These are phyloP conservation scores for Leptarthrus brevirostris DNA, from an alignment of 2,888 invertebrate species.

Conservation along the genomic window DNA sequence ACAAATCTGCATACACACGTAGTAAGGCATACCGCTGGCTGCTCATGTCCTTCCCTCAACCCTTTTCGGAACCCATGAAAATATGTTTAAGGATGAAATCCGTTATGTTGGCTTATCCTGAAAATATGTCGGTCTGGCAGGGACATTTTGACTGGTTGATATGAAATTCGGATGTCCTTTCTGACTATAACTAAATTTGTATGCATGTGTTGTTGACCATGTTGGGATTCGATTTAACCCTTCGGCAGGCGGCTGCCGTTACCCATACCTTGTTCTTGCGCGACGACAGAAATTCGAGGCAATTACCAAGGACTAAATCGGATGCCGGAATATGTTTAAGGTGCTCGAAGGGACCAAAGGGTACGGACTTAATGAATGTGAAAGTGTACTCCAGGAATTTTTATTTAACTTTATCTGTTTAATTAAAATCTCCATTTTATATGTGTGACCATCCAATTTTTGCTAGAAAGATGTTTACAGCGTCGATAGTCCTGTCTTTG, in stretches of 20 bases:
- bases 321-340: conserved; percentile 15
- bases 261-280: conserved; percentile 9
- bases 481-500: conserved; percentile 30
- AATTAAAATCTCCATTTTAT: conserved; percentile 31
- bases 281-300: conserved; percentile 22
- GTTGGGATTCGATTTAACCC: conserved; percentile 27
- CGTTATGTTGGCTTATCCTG: conserved; percentile 50
- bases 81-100: conserved; percentile 48
- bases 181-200: conserved; percentile 44
- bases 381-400: conserved; percentile 44
- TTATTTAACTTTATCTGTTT: conserved; percentile 40
- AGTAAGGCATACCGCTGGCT: neutral
- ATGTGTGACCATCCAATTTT: conserved; percentile 37
- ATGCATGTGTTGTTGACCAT: conserved; percentile 48
- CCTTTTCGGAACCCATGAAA: conserved; percentile 48
- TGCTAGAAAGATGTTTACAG: conserved; percentile 26
- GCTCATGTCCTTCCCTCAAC: conserved; percentile 45
- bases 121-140: conserved; percentile 45
- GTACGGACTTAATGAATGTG: conserved; percentile 29
- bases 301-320: conserved; percentile 45
- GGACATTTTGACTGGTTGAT: conserved; percentile 55
- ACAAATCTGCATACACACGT: conserved; percentile 16
- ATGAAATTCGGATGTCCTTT: conserved; percentile 54
- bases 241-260: conserved; percentile 9
- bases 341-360: conserved; percentile 31